Percentiles rank a stretch among this genome's conserved stretches.
phyloP scores from a whole-genome alignment of 1,140 invertebrate species.

The Drosophila oshimai region DNA sequence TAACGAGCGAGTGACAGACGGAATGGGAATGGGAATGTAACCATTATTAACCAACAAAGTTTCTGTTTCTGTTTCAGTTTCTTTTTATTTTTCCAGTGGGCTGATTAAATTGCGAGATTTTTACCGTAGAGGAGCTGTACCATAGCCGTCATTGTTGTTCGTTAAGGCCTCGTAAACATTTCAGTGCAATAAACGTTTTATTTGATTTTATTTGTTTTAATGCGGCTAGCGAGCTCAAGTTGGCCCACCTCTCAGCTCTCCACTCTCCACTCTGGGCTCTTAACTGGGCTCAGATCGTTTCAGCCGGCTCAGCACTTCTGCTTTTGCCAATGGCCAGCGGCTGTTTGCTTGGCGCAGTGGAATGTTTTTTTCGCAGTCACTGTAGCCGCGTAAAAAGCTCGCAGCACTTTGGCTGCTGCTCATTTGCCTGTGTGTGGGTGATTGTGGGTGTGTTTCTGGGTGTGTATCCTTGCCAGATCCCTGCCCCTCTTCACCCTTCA shows the following conservation, averaged over 20 bases:
- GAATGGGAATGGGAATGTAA: neutral
- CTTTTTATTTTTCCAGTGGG: neutral
- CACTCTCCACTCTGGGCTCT: too few species aligned
- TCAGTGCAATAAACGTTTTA: conserved; percentile 38
- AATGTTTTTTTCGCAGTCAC: conserved; percentile 46
- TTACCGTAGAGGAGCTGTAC: too few species aligned
- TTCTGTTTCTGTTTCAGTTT: neutral
- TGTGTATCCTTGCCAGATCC: neutral
- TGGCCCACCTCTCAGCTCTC: neutral
- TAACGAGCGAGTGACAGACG: too few species aligned
- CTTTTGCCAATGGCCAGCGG: conserved; percentile 24
- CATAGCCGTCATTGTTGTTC: neutral
- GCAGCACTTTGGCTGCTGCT: conserved; percentile 42
- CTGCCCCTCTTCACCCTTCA: too few species aligned
- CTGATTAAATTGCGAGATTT: conserved; percentile 9
- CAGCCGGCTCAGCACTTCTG: conserved; percentile 2
- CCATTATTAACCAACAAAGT: neutral
- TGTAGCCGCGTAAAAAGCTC: conserved; percentile 35
- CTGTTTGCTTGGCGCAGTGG: conserved; percentile 49
- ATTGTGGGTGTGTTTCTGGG: neutral
- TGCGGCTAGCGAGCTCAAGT: conserved; percentile 13
- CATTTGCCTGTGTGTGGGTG: conserved; percentile 26
- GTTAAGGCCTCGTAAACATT: conserved; percentile 14
- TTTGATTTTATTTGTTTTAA: conserved; percentile 63
- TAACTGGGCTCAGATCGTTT: neutral